Percentiles rank a stretch among this genome's conserved stretches.
phyloP scores from a whole-genome alignment of 2,797 vertebrate species.

The Eospalax fontanierii region DNA sequence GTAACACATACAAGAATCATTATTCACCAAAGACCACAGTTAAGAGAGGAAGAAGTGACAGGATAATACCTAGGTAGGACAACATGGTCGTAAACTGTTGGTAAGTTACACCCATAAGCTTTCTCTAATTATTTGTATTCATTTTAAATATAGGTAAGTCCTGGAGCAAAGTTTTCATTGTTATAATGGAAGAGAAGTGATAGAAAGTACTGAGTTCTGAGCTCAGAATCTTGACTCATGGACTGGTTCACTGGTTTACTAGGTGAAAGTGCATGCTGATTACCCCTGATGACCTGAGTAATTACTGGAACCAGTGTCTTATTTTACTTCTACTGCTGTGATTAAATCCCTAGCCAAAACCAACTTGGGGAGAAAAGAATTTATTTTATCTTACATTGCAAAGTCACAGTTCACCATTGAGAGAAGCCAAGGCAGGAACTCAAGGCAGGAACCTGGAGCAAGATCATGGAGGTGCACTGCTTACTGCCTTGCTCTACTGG shows the following conservation, averaged over 20 bases:
- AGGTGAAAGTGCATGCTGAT: neutral
- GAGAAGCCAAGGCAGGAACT: too few relatives aligned
- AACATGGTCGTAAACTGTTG: neutral
- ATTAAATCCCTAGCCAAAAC: too few relatives aligned
- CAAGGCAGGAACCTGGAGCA: too few relatives aligned
- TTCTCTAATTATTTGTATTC: neutral
- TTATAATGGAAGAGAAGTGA: too few relatives aligned
- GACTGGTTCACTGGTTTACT: neutral
- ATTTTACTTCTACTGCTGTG: too few relatives aligned
- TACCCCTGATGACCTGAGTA: neutral
- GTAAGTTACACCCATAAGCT: neutral
- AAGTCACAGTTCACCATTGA: too few relatives aligned
- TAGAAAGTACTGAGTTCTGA: neutral
- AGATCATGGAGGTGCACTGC: too few relatives aligned
- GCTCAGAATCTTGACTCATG: neutral
- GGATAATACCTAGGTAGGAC: neutral
- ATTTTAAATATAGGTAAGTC: neutral
- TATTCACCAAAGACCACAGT: neutral
- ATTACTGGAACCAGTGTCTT: neutral
- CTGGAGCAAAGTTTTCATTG: neutral
- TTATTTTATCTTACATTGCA: too few relatives aligned
- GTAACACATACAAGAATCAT: neutral
- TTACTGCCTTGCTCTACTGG: too few relatives aligned
- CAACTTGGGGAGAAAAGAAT: too few relatives aligned
- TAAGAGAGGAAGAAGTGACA: neutral